Evolutionary conservation across 2,888 invertebrate species (phyloP).

Genomic region (Campopleginae sp.): DNA sequence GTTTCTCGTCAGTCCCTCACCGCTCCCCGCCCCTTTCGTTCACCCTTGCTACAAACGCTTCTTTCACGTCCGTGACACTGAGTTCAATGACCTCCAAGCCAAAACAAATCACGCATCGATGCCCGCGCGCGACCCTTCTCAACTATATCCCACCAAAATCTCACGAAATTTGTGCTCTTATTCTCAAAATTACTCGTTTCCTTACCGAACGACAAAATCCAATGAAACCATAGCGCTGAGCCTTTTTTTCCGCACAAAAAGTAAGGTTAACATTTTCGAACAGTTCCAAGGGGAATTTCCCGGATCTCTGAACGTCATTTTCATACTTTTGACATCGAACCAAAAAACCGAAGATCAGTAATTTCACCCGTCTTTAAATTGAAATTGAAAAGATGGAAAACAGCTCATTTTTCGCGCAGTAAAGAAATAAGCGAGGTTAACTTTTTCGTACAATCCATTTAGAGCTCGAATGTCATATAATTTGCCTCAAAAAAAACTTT

Average conservation of each 20-base stretch:
- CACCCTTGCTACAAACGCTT: conserved; percentile 25
- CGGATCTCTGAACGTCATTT: not conserved
- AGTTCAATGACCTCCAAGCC: conserved; percentile 82
- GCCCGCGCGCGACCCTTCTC: conserved; percentile 15
- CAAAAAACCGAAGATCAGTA: not conserved
- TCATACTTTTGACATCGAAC: not conserved
- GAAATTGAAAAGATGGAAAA: not conserved
- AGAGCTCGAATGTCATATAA: not conserved
- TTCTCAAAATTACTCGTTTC: not conserved
- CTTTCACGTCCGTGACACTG: conserved; percentile 64
- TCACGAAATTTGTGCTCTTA: not conserved
- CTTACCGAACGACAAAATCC: not conserved
- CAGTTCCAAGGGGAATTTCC: not conserved
- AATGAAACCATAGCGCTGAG: not conserved
- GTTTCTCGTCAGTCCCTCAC: not conserved
- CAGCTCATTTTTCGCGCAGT: too few relatives aligned
- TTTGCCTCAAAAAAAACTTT: not conserved
- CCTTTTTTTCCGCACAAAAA: not conserved
- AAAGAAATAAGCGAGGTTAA: not conserved
- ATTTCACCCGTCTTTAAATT: not conserved
- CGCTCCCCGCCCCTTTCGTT: not conserved
- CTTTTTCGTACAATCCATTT: not conserved
- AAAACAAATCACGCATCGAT: conserved; percentile 78
- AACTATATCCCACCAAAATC: not conserved
- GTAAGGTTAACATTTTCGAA: not conserved